Evolutionary conservation across 2,113 vertebrate species (phyloP), one percentile per base, ranked within the genome.

Genomic region (Notarius lentiginosus): DNA sequence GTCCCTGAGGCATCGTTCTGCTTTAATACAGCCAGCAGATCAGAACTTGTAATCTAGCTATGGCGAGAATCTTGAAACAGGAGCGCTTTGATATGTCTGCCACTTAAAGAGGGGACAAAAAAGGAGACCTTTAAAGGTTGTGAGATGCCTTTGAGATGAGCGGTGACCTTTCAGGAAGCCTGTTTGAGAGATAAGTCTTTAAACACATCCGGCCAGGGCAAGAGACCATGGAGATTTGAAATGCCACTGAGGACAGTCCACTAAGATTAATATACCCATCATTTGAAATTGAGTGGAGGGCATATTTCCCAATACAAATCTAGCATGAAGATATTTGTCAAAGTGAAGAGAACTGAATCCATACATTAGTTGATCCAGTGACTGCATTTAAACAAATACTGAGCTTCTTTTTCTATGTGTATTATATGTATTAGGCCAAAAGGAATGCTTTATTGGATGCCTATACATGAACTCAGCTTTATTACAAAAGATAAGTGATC

Each of bases 121-220:
- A 91, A 91, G 90, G 70, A 91, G 95, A 94, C 93, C 94, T 95
- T 96, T 96, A 93, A 96, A 95, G 93, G 90, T 95, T 90, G 81
- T 79, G 86, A 89, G 92, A 91, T 91, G 89, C 91, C 94, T 95
- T 91, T 91, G 87, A 93, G 94, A 89, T 91, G 90, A 94, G 93
- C 90, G 83, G 0, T 96, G 93, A 95, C 93, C 91, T 96, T 96
- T 96, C 91, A 85, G 82, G 82, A 85, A 90, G 89, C 58, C 82
- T 87, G 86, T 83, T 75, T 73, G 82, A 79, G 70, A 91, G 87
- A 85, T 73, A 79, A 83, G 72, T 89, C 88, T 87, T 87, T 90
- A 90, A 88, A 86, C 82, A 87, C 87, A 91, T 85, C 80, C 55
- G 41, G 85, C 73, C 63, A 82, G 89, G 79, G 84, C 82, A 70